Conservation (phyloP, 2,888 invertebrate genomes). For the Tetramorium bicarinatum region DNA sequence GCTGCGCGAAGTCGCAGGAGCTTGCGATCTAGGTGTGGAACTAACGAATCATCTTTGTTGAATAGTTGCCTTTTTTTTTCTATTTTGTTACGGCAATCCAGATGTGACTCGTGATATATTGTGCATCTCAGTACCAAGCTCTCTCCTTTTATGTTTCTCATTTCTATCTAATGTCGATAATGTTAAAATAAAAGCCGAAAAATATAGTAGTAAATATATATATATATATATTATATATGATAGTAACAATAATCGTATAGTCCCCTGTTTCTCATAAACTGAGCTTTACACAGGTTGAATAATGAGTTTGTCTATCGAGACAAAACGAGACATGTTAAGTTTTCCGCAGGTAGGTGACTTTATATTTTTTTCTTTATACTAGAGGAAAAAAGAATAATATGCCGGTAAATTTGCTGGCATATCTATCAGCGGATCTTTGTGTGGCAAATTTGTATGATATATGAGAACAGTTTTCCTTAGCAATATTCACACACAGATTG, state of each 20-base stretch:
- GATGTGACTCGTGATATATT: conserved; percentile 3
- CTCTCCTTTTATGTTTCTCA: not conserved
- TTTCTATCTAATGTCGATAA: not conserved
- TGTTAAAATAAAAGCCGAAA: conserved; percentile 9
- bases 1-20: conserved; percentile 30
- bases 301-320: conserved; percentile 63
- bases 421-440: not conserved
- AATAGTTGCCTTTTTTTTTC: conserved; percentile 1
- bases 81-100: conserved; percentile 12
- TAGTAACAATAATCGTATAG: not conserved
- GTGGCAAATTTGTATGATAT: not conserved
- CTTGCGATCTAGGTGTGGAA: conserved; percentile 20
- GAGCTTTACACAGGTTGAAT: conserved; percentile 41
- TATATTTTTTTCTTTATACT: conserved; percentile 57
- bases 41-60: not conserved
- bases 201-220: not conserved
- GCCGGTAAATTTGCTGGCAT: not conserved
- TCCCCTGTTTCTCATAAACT: conserved; percentile 20
- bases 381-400: conserved; percentile 39
- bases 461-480: conserved; percentile 6
- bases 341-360: conserved; percentile 71
- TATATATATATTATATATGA: not conserved
- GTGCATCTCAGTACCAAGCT: conserved; percentile 33
- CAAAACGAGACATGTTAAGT: conserved; percentile 54
- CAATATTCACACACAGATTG: conserved; percentile 9